Evolutionary conservation across 2,797 vertebrate species (phyloP).

Genomic region (Acanthurus tractus): DNA sequence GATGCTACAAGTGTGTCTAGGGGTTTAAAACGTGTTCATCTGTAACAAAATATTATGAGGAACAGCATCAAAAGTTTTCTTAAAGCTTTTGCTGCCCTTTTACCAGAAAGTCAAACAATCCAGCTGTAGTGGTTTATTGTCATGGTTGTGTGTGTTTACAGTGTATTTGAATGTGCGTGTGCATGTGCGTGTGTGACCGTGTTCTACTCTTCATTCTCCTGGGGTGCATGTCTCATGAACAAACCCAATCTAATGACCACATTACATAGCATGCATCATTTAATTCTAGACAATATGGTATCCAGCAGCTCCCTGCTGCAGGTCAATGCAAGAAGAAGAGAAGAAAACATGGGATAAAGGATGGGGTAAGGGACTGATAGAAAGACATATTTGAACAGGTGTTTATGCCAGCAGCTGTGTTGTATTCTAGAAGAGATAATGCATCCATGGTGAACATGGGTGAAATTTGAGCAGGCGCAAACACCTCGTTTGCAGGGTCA

Average conservation of each 20-base stretch:
- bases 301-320: conserved; percentile 2
- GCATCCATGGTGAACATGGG: conserved; percentile 22
- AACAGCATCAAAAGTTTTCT: too few species aligned
- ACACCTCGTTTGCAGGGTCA: conserved; percentile 48
- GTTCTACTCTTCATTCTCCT: background rate
- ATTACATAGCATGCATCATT: conserved; percentile 20
- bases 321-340: conserved; percentile 2
- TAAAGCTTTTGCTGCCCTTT: too few species aligned
- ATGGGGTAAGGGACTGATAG: background rate
- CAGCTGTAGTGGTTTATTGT: too few species aligned
- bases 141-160: too few species aligned
- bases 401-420: conserved; percentile 23
- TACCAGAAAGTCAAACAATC: too few species aligned
- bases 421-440: too few species aligned
- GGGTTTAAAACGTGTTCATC: too few species aligned
- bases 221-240: conserved; percentile 16
- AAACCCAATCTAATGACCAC: conserved; percentile 20
- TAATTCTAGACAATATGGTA: conserved; percentile 19
- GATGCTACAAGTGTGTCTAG: too few species aligned
- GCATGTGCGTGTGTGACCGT: too few species aligned
- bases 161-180: too few species aligned
- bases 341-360: too few species aligned
- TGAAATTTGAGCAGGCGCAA: conserved; percentile 61
- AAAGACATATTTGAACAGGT: conserved; percentile 12
- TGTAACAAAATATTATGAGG: too few species aligned